phyloP scores from a whole-genome alignment of 2,113 vertebrate species.

The Amphiprion percula region DNA sequence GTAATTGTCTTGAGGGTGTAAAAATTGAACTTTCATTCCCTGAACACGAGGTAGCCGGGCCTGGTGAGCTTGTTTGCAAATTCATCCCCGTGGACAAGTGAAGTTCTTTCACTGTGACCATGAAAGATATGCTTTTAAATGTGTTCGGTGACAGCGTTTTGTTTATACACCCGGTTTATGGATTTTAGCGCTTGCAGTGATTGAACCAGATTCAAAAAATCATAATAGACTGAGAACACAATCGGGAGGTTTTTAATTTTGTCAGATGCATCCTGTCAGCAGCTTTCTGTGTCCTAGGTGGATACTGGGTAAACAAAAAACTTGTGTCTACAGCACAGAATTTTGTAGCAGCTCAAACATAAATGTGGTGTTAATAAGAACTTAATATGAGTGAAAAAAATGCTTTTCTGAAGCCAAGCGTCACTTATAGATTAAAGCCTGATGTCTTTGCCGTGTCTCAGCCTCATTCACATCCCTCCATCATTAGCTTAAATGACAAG shows the following conservation, averaged over 20 bases:
- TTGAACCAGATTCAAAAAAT: too few species aligned
- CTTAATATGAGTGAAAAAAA: neutral
- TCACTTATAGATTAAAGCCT: neutral
- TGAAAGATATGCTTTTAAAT: neutral
- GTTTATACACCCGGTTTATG: too few species aligned
- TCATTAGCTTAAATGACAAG: neutral
- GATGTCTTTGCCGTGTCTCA: neutral
- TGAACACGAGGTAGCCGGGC: too few species aligned
- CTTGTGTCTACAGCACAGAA: too few species aligned
- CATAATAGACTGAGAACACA: too few species aligned
- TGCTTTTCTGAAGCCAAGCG: neutral
- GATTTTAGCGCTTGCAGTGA: too few species aligned
- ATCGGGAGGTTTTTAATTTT: too few species aligned
- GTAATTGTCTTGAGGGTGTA: slow-evolving; percentile 12
- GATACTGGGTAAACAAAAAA: too few species aligned
- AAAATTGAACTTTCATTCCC: neutral
- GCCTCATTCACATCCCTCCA: neutral
- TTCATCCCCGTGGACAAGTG: neutral
- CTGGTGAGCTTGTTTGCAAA: slow-evolving; percentile 3
- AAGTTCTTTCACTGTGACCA: neutral
- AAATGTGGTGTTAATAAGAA: neutral
- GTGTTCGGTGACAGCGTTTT: neutral
- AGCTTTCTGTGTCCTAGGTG: too few species aligned
- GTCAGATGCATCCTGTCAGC: too few species aligned
- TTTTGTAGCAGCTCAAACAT: too few species aligned